Evolutionary conservation across 2,888 invertebrate genomes (phyloP).

Genomic region (Cephus sareptanus): DNA sequence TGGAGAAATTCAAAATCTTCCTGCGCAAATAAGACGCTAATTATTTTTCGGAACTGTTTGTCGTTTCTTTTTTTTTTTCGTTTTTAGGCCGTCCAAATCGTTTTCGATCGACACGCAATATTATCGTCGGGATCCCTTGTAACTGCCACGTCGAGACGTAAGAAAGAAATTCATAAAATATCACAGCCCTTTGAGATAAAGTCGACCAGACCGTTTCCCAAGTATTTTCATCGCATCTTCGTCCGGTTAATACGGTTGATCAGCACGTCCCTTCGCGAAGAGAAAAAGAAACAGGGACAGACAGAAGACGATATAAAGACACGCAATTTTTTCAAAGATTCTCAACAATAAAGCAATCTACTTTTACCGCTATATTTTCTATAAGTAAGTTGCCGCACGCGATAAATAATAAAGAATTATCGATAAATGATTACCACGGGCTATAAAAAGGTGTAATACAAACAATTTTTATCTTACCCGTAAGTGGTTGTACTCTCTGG

Average conservation of each 20-base stretch:
- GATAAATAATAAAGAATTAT: background rate
- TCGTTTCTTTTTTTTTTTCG: background rate
- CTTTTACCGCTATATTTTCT: background rate
- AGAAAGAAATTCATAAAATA: background rate
- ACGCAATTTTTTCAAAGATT: background rate
- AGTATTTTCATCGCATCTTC: background rate
- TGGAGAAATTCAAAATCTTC: too few species aligned
- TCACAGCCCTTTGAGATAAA: background rate
- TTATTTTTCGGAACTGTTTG: background rate
- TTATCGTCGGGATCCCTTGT: background rate
- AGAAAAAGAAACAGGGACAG: background rate
- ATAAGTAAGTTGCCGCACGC: background rate
- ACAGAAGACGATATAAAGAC: background rate
- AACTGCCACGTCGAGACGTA: background rate
- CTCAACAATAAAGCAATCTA: background rate
- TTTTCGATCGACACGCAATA: background rate
- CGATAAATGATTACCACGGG: background rate
- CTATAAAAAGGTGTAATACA: background rate
- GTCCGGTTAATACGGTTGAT: background rate
- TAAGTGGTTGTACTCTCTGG: constrained; percentile 39
- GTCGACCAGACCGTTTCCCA: background rate
- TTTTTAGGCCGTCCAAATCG: background rate
- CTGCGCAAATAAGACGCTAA: constrained; percentile 1
- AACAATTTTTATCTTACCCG: constrained; percentile 35
- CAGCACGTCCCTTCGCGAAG: background rate